phyloP scores from a whole-genome alignment of 2,113 vertebrate species.

The Sander lucioperca region DNA sequence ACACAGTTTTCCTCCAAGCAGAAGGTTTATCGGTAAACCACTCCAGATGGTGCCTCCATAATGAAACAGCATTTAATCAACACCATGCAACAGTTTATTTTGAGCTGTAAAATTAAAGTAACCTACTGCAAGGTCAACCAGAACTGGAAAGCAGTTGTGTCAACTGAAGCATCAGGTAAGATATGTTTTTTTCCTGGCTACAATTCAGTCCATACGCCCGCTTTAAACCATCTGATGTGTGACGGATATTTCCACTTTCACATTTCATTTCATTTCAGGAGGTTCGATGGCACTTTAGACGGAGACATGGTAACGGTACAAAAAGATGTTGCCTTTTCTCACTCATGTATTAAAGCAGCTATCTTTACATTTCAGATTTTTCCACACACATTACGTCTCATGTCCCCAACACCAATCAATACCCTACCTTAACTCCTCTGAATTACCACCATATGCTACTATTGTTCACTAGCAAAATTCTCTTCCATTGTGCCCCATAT shows the following conservation, averaged over 20 bases:
- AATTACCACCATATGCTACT: background rate
- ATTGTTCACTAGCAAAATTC: background rate
- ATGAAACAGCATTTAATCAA: constrained; percentile 42
- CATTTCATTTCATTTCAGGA: background rate
- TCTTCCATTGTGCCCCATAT: background rate
- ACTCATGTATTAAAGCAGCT: background rate
- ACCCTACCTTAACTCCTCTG: background rate
- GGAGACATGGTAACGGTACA: background rate
- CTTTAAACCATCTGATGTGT: constrained; percentile 26
- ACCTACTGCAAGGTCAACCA: constrained; percentile 6
- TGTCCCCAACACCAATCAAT: background rate
- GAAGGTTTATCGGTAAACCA: background rate
- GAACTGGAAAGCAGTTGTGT: background rate
- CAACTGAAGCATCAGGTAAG: constrained; percentile 10
- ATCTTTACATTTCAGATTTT: background rate
- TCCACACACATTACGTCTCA: background rate
- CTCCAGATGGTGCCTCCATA: constrained; percentile 36
- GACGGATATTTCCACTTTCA: constrained; percentile 14
- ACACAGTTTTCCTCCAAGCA: constrained; percentile 10
- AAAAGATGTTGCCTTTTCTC: background rate
- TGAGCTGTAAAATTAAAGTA: constrained; percentile 6
- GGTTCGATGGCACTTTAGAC: background rate
- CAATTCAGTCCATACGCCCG: background rate
- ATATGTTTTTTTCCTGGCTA: constrained; percentile 2
- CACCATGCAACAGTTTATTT: constrained; percentile 12